phyloP scores from a whole-genome alignment of 2,113 vertebrate species.

The Malurus cyaneus region DNA sequence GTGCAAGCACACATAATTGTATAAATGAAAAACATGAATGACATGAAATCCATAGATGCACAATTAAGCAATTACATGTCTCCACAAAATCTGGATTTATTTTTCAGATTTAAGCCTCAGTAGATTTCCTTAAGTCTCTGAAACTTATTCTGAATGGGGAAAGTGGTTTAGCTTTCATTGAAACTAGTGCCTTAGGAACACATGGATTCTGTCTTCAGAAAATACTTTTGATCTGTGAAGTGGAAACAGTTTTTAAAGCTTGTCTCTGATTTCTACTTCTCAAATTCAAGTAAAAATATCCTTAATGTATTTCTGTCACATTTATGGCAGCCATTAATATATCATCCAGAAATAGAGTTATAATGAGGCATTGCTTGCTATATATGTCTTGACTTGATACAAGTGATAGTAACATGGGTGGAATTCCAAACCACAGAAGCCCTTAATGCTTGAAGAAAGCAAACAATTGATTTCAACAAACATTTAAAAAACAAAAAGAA shows the following conservation, averaged over 20 bases:
- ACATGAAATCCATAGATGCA: neutral
- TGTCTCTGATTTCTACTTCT: neutral
- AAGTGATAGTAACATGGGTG: neutral
- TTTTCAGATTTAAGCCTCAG: neutral
- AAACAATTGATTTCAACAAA: too few species aligned
- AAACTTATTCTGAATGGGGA: neutral
- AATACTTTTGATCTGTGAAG: neutral
- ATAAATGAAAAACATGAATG: neutral
- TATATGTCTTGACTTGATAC: neutral
- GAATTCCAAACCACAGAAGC: neutral
- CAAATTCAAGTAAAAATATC: neutral
- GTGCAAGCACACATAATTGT: neutral
- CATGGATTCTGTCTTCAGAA: neutral
- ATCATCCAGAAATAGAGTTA: constrained; percentile 31
- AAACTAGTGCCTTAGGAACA: neutral
- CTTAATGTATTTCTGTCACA: constrained; percentile 55
- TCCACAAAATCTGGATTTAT: neutral
- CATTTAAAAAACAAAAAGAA: neutral
- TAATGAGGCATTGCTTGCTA: constrained; percentile 29
- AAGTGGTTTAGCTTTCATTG: neutral
- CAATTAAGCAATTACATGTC: neutral
- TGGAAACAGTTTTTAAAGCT: neutral
- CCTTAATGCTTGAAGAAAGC: neutral
- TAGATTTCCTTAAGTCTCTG: neutral
- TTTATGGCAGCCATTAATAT: constrained; percentile 20